These are phyloP conservation scores for Coilia nasus DNA, from an alignment of 2,797 vertebrate genomes.

Conservation along the genomic window DNA sequence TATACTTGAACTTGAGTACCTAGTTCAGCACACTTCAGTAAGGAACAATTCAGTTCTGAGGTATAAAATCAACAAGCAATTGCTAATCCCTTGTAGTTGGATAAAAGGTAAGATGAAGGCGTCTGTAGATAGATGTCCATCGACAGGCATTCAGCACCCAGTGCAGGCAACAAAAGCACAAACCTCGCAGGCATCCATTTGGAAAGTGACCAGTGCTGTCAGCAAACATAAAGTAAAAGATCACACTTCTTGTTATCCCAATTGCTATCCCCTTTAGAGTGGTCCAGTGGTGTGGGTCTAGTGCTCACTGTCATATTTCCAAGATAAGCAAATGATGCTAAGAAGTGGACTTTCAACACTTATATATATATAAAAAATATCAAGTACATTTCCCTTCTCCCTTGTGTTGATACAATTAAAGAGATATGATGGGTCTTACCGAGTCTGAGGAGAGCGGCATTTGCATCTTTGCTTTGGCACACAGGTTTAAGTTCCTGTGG, in stretches of 20 bases:
- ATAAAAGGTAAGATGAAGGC: neutral
- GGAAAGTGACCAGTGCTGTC: conserved; percentile 43
- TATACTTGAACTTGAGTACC: neutral
- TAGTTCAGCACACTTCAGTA: neutral
- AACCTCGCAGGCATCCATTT: conserved; percentile 54
- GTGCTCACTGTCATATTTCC: neutral
- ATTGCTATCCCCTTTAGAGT: neutral
- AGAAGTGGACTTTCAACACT: conserved; percentile 19
- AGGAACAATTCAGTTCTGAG: neutral
- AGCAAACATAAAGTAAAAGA: conserved; percentile 29
- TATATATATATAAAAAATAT: neutral
- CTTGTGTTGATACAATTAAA: too few relatives aligned
- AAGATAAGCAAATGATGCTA: neutral
- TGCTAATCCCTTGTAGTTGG: neutral
- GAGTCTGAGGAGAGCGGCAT: conserved; percentile 47
- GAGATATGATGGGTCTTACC: conserved; percentile 36
- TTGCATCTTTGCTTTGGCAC: conserved; percentile 43
- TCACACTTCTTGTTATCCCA: neutral
- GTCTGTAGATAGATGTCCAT: neutral
- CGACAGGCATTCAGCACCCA: conserved; percentile 47
- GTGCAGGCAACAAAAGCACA: conserved; percentile 57
- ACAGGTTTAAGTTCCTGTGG: conserved; percentile 49
- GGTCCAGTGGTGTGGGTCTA: neutral
- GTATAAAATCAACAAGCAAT: neutral
- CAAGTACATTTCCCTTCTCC: neutral